Evolutionary conservation across 1,140 invertebrate genomes (phyloP), one percentile per base, ranked within the genome.

Genomic region (Leptopilina boulardi): DNA sequence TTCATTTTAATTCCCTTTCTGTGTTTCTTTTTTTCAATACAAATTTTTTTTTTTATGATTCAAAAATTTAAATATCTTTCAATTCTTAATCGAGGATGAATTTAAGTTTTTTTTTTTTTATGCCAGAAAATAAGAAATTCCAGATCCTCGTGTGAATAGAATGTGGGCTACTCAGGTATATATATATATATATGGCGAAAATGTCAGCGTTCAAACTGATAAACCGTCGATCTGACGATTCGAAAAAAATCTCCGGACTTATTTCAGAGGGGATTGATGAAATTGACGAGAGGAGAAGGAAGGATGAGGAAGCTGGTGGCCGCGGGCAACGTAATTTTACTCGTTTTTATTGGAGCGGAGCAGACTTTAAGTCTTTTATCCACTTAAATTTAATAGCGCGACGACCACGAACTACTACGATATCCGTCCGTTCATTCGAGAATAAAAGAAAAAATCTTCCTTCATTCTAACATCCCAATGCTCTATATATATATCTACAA

Each of bases 331-430:
- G 87, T 88, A 89, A 89, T 88, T 88, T 87, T 86, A 85, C 84
- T 79, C 82, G 84, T 89, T 89, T 89, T 90, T 89, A 89, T 89
- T 86, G 84, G 83, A 83, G 82, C 83, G 82, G 80, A 74, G 80
- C 83, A 80, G 84, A 87, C 86, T 89, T 89, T 87, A 87, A 88
- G 84, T 81, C 84, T 78, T 86, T 89, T 86, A 90, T 88, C 88
- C 87, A 89, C 87, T 89, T 89, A 87, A 87, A 89, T 89, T 89
- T 90, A 89, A 90, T 89, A 86, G 87, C 84, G 77, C 79, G 78
- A 81, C 79, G 78, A 81, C 82, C 84, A 82, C 76, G 77, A 51
- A 51, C 47, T 51, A 51, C 47, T 51, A 51, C 15, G 47, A 51
- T 51, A 51, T 51, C 47, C 47, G 47, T 51, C 47, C 47, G 47